Evolutionary conservation across 2,888 invertebrate genomes (phyloP).

Genomic region (Acanthopleura granulata): DNA sequence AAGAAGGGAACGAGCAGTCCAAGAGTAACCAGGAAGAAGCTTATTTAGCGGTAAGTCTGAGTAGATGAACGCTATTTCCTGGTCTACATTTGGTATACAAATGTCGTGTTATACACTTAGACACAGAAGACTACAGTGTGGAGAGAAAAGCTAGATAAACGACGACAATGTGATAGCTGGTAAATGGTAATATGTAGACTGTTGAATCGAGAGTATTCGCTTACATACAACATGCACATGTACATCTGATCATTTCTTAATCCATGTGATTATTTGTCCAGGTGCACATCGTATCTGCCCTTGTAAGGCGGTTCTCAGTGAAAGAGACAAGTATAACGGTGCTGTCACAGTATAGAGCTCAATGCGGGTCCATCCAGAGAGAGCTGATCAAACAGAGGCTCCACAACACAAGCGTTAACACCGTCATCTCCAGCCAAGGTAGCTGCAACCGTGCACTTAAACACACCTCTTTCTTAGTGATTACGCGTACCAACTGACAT

Average conservation of each 20-base stretch:
- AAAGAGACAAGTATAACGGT: constrained; percentile 44
- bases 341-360: constrained; percentile 52
- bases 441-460: not conserved
- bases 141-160: too few species aligned
- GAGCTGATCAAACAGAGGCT: constrained; percentile 31
- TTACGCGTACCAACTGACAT: too few species aligned
- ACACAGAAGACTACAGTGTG: too few species aligned
- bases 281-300: constrained; percentile 43
- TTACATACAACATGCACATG: too few species aligned
- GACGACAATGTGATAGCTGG: too few species aligned
- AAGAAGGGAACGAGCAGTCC: constrained; percentile 30
- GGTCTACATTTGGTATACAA: too few species aligned
- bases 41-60: constrained; percentile 42
- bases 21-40: constrained; percentile 41
- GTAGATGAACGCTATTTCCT: too few species aligned
- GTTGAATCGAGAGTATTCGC: too few species aligned
- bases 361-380: constrained; percentile 44
- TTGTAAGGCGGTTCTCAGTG: constrained; percentile 45
- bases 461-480: too few species aligned
- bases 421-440: constrained; percentile 48
- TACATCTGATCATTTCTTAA: too few species aligned
- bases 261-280: constrained; percentile 25
- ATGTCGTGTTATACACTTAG: too few species aligned
- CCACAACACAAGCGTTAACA: constrained; percentile 32
- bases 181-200: too few species aligned